Evolutionary conservation across 2,888 invertebrate species (phyloP).

Genomic region (Cataglyphis livida): DNA sequence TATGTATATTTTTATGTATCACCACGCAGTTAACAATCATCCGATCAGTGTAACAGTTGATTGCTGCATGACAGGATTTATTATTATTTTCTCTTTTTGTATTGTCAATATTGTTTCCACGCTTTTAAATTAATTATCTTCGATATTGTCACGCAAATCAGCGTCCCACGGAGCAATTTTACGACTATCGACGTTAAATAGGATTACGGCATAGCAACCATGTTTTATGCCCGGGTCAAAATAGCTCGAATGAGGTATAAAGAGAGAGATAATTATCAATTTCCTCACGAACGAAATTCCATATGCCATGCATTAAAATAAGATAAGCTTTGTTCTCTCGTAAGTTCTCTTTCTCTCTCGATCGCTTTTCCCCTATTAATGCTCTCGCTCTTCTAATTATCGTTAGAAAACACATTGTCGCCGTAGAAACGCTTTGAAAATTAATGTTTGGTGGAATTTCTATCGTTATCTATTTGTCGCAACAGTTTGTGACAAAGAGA

Average conservation of each 20-base stretch:
- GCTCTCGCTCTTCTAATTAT: conserved; percentile 32
- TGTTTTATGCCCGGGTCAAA: conserved; percentile 38
- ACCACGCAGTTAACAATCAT: neutral
- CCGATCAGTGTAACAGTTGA: conserved; percentile 11
- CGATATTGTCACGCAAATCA: conserved; percentile 34
- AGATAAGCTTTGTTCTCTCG: conserved; percentile 48
- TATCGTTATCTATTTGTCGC: conserved; percentile 21
- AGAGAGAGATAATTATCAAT: conserved; percentile 58
- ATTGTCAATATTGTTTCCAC: conserved; percentile 21
- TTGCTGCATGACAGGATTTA: no score
- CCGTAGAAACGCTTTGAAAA: neutral
- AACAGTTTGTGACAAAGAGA: neutral
- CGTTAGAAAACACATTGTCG: conserved; percentile 50
- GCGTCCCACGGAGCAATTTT: conserved; percentile 36
- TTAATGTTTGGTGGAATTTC: conserved; percentile 40
- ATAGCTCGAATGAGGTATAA: conserved; percentile 59
- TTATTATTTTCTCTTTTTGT: neutral
- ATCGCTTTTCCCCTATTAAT: conserved; percentile 39
- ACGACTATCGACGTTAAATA: conserved; percentile 55
- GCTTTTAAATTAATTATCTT: conserved; percentile 55
- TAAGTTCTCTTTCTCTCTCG: conserved; percentile 28
- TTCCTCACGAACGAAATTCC: conserved; percentile 45
- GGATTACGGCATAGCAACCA: conserved; percentile 34
- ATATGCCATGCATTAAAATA: conserved; percentile 52
- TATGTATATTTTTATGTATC: neutral